Evolutionary conservation across 1,140 invertebrate species (phyloP).

Genomic region (Trinorchestia longiramus): DNA sequence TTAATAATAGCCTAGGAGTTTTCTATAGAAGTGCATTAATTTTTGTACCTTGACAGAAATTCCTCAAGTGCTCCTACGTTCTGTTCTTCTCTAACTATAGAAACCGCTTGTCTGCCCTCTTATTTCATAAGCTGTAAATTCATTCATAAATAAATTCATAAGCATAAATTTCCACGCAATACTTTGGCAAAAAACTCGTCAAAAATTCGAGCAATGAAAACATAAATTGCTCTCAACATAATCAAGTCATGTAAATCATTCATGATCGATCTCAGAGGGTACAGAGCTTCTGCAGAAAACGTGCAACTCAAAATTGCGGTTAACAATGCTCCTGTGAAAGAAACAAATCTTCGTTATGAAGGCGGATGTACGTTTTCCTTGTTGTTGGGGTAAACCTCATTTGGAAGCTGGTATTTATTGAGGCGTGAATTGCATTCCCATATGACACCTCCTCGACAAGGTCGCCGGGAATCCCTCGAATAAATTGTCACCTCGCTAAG

Average conservation of each 20-base stretch:
- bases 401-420: neutral
- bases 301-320: neutral
- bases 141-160: no score
- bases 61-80: no score
- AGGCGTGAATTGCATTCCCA: neutral
- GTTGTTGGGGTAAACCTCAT: neutral
- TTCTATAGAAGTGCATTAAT: no score
- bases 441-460: neutral
- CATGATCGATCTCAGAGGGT: neutral
- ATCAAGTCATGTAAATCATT: neutral
- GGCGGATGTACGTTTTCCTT: neutral
- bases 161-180: no score
- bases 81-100: no score
- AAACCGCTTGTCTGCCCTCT: no score
- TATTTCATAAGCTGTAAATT: no score
- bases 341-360: neutral
- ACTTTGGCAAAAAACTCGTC: no score
- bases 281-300: neutral
- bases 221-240: no score
- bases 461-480: neutral
- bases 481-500: neutral
- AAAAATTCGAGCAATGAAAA: no score
- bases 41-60: no score
- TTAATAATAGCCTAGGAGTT: no score
- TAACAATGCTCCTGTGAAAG: neutral